Conservation (phyloP, 2,113 vertebrate species). For the Platycercus adscitus region DNA sequence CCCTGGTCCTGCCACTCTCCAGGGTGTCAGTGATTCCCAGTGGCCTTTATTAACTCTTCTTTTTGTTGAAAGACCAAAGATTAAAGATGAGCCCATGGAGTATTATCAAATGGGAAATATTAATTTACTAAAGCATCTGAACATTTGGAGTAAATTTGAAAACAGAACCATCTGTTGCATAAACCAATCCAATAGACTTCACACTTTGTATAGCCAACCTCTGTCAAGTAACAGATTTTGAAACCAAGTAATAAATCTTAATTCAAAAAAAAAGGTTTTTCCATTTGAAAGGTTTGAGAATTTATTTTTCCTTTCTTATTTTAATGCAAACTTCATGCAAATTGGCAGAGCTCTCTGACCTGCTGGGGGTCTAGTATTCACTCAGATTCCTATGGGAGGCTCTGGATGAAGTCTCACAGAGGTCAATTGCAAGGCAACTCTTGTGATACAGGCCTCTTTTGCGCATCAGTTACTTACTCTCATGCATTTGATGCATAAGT, state of each 20-base stretch:
- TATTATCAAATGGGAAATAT: slow-evolving; percentile 75
- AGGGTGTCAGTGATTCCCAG: neutral
- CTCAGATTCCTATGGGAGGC: neutral
- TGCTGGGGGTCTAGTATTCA: slow-evolving; percentile 1
- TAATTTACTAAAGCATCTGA: slow-evolving; percentile 74
- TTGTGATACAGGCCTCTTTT: neutral
- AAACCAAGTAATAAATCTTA: slow-evolving; percentile 73
- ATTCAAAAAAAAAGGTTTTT: slow-evolving; percentile 52
- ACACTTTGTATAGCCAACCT: slow-evolving; percentile 68
- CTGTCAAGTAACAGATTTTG: slow-evolving; percentile 74
- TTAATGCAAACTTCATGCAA: slow-evolving; percentile 69
- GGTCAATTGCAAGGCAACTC: neutral
- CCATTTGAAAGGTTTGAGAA: slow-evolving; percentile 48
- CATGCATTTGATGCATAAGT: neutral
- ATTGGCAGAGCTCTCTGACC: slow-evolving; percentile 7
- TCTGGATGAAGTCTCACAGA: neutral
- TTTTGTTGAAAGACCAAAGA: slow-evolving; percentile 51
- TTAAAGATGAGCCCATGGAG: slow-evolving; percentile 52
- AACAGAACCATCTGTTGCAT: slow-evolving; percentile 79
- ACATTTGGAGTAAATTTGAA: slow-evolving; percentile 80
- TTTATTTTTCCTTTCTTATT: slow-evolving; percentile 56
- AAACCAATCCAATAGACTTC: slow-evolving; percentile 72
- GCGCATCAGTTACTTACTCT: neutral
- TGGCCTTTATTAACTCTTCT: slow-evolving; percentile 45
- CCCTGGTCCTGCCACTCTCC: neutral